Base-by-base conservation (phyloP, 2,888 invertebrate species). In the Tetragonula carbonaria region DNA sequence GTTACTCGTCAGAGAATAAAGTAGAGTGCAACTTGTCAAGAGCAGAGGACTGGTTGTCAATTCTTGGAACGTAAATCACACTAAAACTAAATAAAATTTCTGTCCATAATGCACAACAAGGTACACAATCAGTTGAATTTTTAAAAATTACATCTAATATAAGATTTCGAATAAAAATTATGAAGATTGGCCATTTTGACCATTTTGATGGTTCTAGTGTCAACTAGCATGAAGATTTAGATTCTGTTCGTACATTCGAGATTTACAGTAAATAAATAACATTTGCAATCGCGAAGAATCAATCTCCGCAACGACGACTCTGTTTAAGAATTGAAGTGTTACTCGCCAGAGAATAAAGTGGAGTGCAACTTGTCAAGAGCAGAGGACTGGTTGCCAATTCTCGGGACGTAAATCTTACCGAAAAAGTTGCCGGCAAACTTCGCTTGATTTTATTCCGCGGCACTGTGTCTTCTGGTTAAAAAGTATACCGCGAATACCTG, bases 341-440 rank as follows among this genome's bases (percentile, higher is more conserved):
- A 50, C 51, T 74, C 63, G n/a, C 33, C 53, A 1, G 55, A 23
- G 51, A 63, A 50, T 16, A 21, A 51, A 57, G 50, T 16, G 33
- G 23, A n/a, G 59, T 45, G 53, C 33, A 73, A 68, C 55, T 55
- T 63, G 16, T 68, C 50, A 51, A 38, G 16, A 28, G 28, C 8
- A 73, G 3, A 62, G 45, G n/a, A 53, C 33, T 70, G 78, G 53
- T 67, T 80, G 82, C 82, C 82, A 82, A 82, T 82, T 82, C 72
- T 70, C 53, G 5, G 38, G 14, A 14, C 55, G 82, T 82, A 82
- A 82, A 83, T 83, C 83, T 82, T 59, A 50, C 72, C n/a, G 14
- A 63, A 66, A 75, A 74, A 53, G 45, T 45, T 75, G 59, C 38
- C 53, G 16, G 55, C 65, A 45, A 74, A 65, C 70, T 53, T 51